Percentiles rank a stretch among this genome's conserved stretches.
Evolutionary conservation across 2,113 vertebrate species (phyloP).

Genomic region (Propithecus coquereli): DNA sequence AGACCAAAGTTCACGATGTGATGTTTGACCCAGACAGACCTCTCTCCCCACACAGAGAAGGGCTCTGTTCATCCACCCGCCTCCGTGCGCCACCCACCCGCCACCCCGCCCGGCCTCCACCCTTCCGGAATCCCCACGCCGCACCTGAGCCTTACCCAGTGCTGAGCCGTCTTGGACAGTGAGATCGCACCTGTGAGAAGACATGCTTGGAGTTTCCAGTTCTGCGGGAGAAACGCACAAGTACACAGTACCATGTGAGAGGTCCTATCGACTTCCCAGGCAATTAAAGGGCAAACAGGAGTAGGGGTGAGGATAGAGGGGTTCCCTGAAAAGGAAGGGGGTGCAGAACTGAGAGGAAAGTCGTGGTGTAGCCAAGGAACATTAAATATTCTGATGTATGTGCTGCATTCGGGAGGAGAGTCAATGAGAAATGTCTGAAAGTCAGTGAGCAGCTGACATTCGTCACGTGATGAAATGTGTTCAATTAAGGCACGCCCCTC

Average conservation of each 20-base stretch:
- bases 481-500: neutral
- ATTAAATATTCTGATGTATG: accelerated
- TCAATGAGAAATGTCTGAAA: accelerated
- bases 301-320: neutral
- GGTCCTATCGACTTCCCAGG: accelerated
- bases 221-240: neutral
- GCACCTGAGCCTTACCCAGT: neutral
- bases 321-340: too few relatives aligned
- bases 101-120: neutral
- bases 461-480: neutral
- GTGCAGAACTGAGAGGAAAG: neutral
- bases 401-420: accelerated
- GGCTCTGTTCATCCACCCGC: neutral
- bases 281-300: neutral
- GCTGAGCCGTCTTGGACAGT: accelerated
- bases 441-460: too few relatives aligned
- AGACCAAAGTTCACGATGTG: accelerated
- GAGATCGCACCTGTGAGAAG: neutral
- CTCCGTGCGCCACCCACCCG: too few relatives aligned
- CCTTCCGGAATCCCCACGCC: neutral
- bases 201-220: accelerated
- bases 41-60: accelerated
- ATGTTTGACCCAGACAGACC: neutral
- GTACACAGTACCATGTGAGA: accelerated
- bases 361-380: accelerated